Percentiles rank a stretch among this genome's conserved stretches.
Conservation (phyloP, 2,888 invertebrate species). For the Meta bourneti region DNA sequence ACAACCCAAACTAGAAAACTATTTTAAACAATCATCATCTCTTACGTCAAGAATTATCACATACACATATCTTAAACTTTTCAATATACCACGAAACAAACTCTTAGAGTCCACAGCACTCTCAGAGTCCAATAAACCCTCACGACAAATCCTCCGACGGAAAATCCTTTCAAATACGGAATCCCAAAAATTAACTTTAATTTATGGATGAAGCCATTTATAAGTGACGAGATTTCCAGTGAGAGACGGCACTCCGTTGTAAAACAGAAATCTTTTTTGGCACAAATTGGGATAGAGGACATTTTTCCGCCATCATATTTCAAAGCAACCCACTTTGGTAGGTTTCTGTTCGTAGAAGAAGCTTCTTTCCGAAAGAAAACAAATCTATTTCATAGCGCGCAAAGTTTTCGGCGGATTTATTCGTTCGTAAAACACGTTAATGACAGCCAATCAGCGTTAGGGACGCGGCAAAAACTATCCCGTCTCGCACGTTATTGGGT, state of each 20-base stretch:
- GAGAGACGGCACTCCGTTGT: background rate
- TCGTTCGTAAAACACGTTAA: background rate
- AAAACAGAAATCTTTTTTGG: background rate
- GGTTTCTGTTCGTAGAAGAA: background rate
- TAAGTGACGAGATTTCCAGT: constrained; percentile 22
- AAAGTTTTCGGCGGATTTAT: background rate
- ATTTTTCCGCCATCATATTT: background rate
- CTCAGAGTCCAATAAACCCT: background rate
- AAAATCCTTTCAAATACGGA: background rate
- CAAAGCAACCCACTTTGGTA: background rate
- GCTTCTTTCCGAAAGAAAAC: background rate
- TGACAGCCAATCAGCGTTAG: background rate
- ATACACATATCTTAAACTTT: background rate
- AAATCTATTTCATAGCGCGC: background rate
- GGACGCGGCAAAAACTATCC: background rate
- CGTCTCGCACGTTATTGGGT: background rate
- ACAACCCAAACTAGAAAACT: background rate
- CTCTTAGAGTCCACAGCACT: too few relatives aligned
- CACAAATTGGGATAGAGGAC: constrained; percentile 24
- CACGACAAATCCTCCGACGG: background rate
- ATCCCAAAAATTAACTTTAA: constrained; percentile 10
- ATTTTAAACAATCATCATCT: background rate
- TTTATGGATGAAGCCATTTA: constrained; percentile 12
- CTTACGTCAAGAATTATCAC: background rate
- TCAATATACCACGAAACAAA: too few relatives aligned